These are phyloP conservation scores for Dorcus hopei DNA, from an alignment of 2,888 invertebrate genomes.

Conservation along the genomic window DNA sequence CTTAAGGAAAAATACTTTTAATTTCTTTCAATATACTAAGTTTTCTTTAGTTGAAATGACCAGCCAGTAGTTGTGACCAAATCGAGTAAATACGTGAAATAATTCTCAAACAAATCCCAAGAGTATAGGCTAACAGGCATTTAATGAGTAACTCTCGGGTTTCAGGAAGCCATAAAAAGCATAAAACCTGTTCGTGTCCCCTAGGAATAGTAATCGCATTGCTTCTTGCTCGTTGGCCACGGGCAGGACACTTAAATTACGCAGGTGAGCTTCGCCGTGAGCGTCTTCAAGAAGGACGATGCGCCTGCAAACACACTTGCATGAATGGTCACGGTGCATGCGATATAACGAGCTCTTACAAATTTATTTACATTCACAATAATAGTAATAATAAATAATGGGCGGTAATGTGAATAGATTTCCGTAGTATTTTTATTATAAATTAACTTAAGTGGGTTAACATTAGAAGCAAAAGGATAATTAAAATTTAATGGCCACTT, in stretches of 20 bases:
- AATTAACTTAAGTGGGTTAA: no score
- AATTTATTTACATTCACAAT: not conserved
- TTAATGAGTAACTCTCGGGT: not conserved
- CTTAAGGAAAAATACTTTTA: no score
- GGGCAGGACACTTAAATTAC: slow-evolving; percentile 50
- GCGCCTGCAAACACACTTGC: slow-evolving; percentile 38
- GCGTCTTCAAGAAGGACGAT: slow-evolving; percentile 51
- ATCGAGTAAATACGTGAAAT: no score
- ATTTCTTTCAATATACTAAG: no score
- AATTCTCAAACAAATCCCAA: no score
- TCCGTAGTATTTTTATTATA: no score
- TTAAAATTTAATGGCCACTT: no score
- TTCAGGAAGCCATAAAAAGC: no score
- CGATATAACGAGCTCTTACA: not conserved
- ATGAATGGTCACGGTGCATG: not conserved
- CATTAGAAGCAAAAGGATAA: no score
- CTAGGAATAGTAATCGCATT: slow-evolving; percentile 51
- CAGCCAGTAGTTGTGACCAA: no score
- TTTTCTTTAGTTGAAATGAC: no score
- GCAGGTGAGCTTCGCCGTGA: slow-evolving; percentile 49
- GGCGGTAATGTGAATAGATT: no score
- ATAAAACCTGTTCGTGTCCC: slow-evolving; percentile 43
- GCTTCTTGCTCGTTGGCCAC: slow-evolving; percentile 53
- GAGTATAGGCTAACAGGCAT: not conserved
- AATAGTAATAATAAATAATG: not conserved